A percentile compares a stretch with the other conserved stretches of the same genome.
Evolutionary conservation across 2,888 invertebrate species (phyloP).

Genomic region (Mylabris sibirica): DNA sequence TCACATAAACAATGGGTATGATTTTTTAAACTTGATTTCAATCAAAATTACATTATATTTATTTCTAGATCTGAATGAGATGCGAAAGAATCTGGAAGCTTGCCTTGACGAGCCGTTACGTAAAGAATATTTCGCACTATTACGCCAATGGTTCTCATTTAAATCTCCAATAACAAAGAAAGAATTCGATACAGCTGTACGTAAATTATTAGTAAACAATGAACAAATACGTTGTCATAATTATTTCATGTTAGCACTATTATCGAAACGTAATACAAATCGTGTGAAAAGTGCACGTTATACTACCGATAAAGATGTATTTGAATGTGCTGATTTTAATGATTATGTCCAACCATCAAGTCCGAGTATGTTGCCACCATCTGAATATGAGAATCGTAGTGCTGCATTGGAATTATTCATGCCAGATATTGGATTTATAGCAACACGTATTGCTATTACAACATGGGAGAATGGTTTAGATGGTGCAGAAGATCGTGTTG

Average conservation of each 20-base stretch:
- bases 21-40: background rate
- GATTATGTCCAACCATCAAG: slow-evolving; percentile 67
- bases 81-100: slow-evolving; percentile 68
- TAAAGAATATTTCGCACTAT: slow-evolving; percentile 72
- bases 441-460: slow-evolving; percentile 82
- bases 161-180: slow-evolving; percentile 78
- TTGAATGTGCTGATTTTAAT: slow-evolving; percentile 68
- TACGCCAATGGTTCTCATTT: slow-evolving; percentile 75
- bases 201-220: slow-evolving; percentile 74
- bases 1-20: background rate
- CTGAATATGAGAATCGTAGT: slow-evolving; percentile 64
- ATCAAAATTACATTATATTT: background rate
- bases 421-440: slow-evolving; percentile 83
- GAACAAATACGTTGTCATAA: slow-evolving; percentile 83
- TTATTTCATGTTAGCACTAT: slow-evolving; percentile 80
- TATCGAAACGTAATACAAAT: slow-evolving; percentile 44
- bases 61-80: slow-evolving; percentile 63
- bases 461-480: slow-evolving; percentile 91
- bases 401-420: slow-evolving; percentile 79
- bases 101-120: slow-evolving; percentile 74
- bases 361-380: slow-evolving; percentile 57
- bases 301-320: slow-evolving; percentile 67
- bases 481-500: slow-evolving; percentile 83
- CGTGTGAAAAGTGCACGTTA: slow-evolving; percentile 59
- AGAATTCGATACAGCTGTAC: slow-evolving; percentile 82